Evolutionary conservation across 1,140 invertebrate species (phyloP), one percentile per base, ranked within the genome.

Genomic region (Caenorhabditis briggsae): DNA sequence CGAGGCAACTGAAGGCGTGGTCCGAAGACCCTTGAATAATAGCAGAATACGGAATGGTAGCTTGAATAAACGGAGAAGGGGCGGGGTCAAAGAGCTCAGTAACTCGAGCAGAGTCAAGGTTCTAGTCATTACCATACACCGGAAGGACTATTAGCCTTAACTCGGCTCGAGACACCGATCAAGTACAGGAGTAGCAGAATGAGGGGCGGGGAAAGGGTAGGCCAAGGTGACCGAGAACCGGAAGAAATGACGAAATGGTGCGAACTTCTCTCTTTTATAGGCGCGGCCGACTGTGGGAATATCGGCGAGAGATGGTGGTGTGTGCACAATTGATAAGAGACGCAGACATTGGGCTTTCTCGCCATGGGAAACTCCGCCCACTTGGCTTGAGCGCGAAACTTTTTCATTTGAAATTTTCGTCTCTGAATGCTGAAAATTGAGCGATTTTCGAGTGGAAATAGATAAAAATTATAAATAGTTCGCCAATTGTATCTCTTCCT

Each of bases 1-100:
- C 74, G 9, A 86, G 78, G n/a, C 74, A 70, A 86, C 78, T 86
- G 85, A 18, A 43, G 82, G 82, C 53, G 82, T 59, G 82, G 82
- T 50, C 58, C 33, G 55, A 83, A 83, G 82, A 83, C 55, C 58
- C 18, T 55, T 20, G 50, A 56, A 56, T 82, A 61, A 33, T 48
- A 64, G 58, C 12, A 55, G 58, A 33, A 33, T 82, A 41, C 1
- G 20, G 9, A 43, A 14, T 12, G 9, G 14, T 48, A 14, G 23
- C n/a, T 65, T 5, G 70, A 23, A 25, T 20, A 59, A 56, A 20
- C 20, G 23, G 82, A 23, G 55, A 53, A 48, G 8, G 33, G 48
- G 53, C n/a, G 23, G 53, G 41, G 12, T 0, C 8, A 82, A 61
- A 61, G n/a, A 11, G 18, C 20, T 46, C 64, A 9, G 6, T 8